phyloP scores from a whole-genome alignment of 1,140 invertebrate species.

The Teleopsis dalmanni region DNA sequence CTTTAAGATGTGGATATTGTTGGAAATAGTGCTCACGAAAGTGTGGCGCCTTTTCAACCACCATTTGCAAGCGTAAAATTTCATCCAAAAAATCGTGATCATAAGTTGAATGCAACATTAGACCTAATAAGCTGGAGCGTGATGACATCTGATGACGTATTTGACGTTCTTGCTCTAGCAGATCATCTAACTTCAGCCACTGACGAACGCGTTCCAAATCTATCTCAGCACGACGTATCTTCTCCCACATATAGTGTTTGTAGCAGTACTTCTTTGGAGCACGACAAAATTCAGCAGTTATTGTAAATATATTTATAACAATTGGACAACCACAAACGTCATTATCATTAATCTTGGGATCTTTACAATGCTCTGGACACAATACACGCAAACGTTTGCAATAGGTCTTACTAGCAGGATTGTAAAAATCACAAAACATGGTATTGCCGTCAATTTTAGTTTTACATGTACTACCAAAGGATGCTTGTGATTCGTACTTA shows the following conservation, averaged over 20 bases:
- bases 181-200: slow-evolving; percentile 89
- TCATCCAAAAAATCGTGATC: slow-evolving; percentile 84
- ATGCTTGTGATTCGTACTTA: slow-evolving; percentile 95
- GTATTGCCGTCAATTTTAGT: slow-evolving; percentile 86
- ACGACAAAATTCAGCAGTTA: slow-evolving; percentile 58
- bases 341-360: slow-evolving; percentile 76
- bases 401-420: slow-evolving; percentile 82
- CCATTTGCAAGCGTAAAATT: slow-evolving; percentile 35
- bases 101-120: slow-evolving; percentile 92
- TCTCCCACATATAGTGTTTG: slow-evolving; percentile 94
- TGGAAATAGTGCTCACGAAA: no score
- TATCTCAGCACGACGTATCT: slow-evolving; percentile 80
- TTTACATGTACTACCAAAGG: slow-evolving; percentile 90
- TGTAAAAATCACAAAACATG: slow-evolving; percentile 98
- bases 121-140: slow-evolving; percentile 79
- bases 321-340: slow-evolving; percentile 90
- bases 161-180: slow-evolving; percentile 89
- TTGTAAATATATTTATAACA: slow-evolving; percentile 71
- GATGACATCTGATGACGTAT: slow-evolving; percentile 81
- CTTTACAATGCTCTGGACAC: slow-evolving; percentile 97
- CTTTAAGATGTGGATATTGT: no score
- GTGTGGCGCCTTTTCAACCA: no score
- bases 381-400: slow-evolving; percentile 92
- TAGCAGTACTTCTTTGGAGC: slow-evolving; percentile 85
- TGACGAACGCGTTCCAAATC: slow-evolving; percentile 70